phyloP scores from a whole-genome alignment of 2,797 vertebrate genomes.

The Allobates femoralis region DNA sequence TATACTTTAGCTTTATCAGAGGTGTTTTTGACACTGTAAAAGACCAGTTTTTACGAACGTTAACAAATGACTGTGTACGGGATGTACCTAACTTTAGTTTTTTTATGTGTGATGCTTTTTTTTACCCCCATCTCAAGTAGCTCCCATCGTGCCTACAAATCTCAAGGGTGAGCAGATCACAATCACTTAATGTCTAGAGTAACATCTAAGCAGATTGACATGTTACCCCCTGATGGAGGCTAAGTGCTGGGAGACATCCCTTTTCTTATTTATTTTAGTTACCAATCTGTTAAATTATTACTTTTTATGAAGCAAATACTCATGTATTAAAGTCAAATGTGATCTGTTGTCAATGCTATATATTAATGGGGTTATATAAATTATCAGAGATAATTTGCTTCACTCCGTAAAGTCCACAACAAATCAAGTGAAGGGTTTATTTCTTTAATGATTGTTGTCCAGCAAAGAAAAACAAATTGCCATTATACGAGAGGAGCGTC shows the following conservation, averaged over 20 bases:
- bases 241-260: neutral
- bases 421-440: too few species aligned
- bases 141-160: constrained; percentile 40
- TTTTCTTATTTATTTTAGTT: neutral
- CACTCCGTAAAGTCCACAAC: too few species aligned
- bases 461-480: too few species aligned
- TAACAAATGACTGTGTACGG: neutral
- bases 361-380: neutral
- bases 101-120: neutral
- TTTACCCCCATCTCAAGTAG: constrained; percentile 6
- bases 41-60: neutral
- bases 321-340: too few species aligned
- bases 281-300: neutral
- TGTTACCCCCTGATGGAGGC: neutral
- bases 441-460: too few species aligned
- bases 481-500: too few species aligned
- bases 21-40: constrained; percentile 44
- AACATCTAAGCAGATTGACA: constrained; percentile 26
- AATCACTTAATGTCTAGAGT: constrained; percentile 34
- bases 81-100: neutral
- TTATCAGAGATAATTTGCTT: neutral
- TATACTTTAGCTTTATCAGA: constrained; percentile 24
- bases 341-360: neutral
- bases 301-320: neutral
- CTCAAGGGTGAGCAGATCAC: constrained; percentile 26